phyloP scores from a whole-genome alignment of 2,888 invertebrate genomes.

The Synergus laeviventris region DNA sequence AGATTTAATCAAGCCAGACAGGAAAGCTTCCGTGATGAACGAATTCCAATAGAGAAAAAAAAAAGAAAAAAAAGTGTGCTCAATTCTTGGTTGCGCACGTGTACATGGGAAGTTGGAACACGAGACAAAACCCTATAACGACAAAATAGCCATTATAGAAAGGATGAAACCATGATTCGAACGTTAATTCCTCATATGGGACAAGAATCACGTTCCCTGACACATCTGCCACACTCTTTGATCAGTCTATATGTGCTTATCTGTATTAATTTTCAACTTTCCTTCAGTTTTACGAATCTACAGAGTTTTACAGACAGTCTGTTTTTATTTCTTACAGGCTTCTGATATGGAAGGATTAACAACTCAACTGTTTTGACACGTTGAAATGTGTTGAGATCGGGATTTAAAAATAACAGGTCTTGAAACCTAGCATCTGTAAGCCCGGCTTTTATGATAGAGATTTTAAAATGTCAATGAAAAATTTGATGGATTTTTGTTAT shows the following conservation, averaged over 20 bases:
- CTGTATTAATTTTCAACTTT: slow-evolving; percentile 31
- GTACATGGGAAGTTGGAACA: slow-evolving; percentile 18
- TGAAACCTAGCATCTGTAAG: not conserved
- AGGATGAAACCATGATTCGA: slow-evolving; percentile 23
- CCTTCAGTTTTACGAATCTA: not conserved
- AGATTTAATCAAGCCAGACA: slow-evolving; percentile 4
- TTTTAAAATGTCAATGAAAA: slow-evolving; percentile 12
- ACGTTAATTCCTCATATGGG: slow-evolving; percentile 33
- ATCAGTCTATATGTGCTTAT: slow-evolving; percentile 3
- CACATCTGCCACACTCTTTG: slow-evolving; percentile 10
- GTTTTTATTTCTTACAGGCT: not conserved
- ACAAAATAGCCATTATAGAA: slow-evolving; percentile 30
- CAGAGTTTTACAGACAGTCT: not conserved
- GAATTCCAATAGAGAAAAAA: not conserved
- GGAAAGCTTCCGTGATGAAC: slow-evolving; percentile 1
- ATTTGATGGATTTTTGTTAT: not conserved
- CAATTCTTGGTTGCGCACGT: slow-evolving; percentile 7
- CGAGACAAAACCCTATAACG: slow-evolving; percentile 38
- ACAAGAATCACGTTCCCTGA: slow-evolving; percentile 32
- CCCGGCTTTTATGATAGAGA: not conserved
- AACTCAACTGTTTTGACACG: slow-evolving; percentile 23
- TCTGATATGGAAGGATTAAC: slow-evolving; percentile 17
- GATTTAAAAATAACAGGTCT: not conserved
- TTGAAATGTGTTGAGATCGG: not conserved
- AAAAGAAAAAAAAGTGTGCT: slow-evolving; percentile 8